phyloP scores from a whole-genome alignment of 1,140 invertebrate genomes.

The Cotesia glomerata region DNA sequence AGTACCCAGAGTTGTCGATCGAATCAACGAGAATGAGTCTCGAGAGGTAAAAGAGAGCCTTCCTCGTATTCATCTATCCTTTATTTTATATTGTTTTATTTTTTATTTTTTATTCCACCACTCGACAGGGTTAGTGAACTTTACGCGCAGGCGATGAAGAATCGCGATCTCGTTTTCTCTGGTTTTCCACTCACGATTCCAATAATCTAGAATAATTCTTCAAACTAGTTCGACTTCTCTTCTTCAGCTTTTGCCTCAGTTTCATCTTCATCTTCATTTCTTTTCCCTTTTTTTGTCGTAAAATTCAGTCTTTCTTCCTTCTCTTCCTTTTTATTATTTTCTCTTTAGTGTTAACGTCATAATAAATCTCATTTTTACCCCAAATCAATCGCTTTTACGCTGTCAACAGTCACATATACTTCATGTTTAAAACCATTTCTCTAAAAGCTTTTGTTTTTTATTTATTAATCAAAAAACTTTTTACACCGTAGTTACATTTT shows the following conservation, averaged over 20 bases:
- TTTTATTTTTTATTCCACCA: conserved; percentile 4
- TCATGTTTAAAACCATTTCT: background rate
- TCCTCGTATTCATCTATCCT: background rate
- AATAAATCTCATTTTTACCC: background rate
- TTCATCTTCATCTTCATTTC: background rate
- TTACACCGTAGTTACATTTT: no score
- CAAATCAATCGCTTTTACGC: conserved; percentile 12
- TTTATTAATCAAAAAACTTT: background rate
- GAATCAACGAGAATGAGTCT: conserved; percentile 31
- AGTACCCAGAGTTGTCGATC: conserved; percentile 21
- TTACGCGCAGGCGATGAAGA: conserved; percentile 20
- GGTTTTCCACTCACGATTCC: conserved; percentile 27
- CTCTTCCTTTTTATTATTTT: background rate
- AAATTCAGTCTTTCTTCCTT: no score
- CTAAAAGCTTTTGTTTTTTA: conserved; percentile 1
- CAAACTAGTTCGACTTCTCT: conserved; percentile 5
- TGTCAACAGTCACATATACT: background rate
- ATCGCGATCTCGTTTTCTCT: conserved; percentile 19
- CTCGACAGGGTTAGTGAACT: conserved; percentile 30
- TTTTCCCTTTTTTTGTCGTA: background rate
- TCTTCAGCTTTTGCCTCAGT: no score
- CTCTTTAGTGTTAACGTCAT: background rate
- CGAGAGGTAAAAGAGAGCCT: conserved; percentile 22
- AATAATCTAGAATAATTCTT: conserved; percentile 32
- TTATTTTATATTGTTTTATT: conserved; percentile 6